Percentiles rank a stretch among this genome's conserved stretches.
phyloP scores from a whole-genome alignment of 2,797 vertebrate genomes.

The Percopsis omiscomaycus region DNA sequence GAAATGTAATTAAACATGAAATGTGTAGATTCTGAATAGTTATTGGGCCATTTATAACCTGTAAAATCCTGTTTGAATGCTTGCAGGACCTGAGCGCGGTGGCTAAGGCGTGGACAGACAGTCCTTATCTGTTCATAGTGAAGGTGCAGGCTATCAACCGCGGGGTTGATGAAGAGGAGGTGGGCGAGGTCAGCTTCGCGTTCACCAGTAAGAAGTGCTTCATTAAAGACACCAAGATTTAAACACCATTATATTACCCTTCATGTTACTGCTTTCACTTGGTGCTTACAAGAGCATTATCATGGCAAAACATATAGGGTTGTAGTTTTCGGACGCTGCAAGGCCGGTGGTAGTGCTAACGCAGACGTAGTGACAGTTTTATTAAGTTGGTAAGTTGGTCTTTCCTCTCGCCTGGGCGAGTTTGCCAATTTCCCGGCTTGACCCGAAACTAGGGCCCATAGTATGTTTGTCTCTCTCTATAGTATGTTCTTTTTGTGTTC shows the following conservation, averaged over 20 bases:
- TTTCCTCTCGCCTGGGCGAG: background rate
- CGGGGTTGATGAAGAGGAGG: conserved; percentile 46
- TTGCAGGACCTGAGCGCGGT: conserved; percentile 81
- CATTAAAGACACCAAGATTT: background rate
- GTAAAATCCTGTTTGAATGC: too few relatives aligned
- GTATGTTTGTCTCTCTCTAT: background rate
- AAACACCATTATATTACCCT: background rate
- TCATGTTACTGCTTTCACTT: background rate
- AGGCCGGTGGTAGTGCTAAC: too few relatives aligned
- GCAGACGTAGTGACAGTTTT: background rate
- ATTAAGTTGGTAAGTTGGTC: background rate
- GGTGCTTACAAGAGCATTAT: too few relatives aligned
- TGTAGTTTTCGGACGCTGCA: too few relatives aligned
- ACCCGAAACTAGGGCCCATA: too few relatives aligned
- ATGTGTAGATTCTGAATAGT: too few relatives aligned
- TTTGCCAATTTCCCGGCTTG: too few relatives aligned
- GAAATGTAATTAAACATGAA: too few relatives aligned
- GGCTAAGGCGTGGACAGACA: conserved; percentile 90
- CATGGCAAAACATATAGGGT: too few relatives aligned
- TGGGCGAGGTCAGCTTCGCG: conserved; percentile 45
- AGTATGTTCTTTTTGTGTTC: background rate
- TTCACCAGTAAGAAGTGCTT: conserved; percentile 68
- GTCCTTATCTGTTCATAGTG: conserved; percentile 92
- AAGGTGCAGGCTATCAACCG: conserved; percentile 70
- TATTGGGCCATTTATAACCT: too few relatives aligned